A percentile compares a stretch with the other conserved stretches of the same genome.
Conservation (phyloP, 2,113 vertebrate species). For the Crotophaga sulcirostris region DNA sequence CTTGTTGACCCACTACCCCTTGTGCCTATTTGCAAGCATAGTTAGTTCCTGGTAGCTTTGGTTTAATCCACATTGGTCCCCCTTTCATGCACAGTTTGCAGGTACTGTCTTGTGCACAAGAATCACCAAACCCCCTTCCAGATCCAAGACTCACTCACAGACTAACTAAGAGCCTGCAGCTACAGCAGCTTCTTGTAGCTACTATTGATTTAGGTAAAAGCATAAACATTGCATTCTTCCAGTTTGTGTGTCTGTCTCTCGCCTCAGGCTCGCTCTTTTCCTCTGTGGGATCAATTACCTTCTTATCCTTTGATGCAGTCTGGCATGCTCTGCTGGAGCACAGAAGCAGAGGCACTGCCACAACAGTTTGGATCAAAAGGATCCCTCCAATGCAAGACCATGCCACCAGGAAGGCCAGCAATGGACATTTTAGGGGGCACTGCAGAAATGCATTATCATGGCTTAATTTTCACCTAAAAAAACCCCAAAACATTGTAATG, state of each 20-base stretch:
- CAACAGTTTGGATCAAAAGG: neutral
- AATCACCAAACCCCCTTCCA: neutral
- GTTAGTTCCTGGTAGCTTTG: neutral
- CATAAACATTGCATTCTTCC: neutral
- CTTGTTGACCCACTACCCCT: neutral
- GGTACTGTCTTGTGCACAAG: neutral
- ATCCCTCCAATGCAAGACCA: neutral
- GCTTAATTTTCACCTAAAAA: neutral
- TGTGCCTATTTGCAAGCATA: neutral
- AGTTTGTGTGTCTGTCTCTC: neutral
- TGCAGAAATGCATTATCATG: neutral
- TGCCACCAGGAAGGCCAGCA: neutral
- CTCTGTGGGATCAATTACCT: constrained; percentile 50
- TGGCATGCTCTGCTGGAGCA: neutral
- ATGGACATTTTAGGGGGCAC: neutral
- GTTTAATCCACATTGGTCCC: neutral
- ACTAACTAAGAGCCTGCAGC: neutral
- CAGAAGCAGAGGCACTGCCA: neutral
- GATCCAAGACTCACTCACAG: neutral
- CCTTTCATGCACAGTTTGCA: neutral
- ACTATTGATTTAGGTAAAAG: constrained; percentile 36
- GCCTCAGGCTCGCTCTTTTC: constrained; percentile 11
- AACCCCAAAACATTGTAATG: accelerated
- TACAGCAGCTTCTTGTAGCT: neutral
- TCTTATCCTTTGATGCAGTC: neutral